Percentiles rank a stretch among this genome's conserved stretches.
Conservation (phyloP, 2,888 invertebrate species). For the Plemyria rubiginata region DNA sequence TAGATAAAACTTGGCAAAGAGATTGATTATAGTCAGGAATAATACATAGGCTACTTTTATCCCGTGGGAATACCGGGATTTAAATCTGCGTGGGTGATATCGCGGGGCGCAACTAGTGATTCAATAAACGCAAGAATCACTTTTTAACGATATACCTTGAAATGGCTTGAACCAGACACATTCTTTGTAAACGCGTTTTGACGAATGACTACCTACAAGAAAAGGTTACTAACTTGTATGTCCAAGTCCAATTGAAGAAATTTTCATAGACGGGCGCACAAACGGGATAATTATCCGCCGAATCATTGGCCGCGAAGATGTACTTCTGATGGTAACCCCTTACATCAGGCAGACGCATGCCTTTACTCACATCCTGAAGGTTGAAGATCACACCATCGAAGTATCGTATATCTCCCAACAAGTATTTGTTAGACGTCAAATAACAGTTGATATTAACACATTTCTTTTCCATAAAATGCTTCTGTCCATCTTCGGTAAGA, state of each 20-base stretch:
- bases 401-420: slow-evolving; percentile 59
- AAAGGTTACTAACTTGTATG: slow-evolving; percentile 60
- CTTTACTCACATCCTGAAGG: slow-evolving; percentile 54
- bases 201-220: no score
- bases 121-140: no score
- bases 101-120: no score
- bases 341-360: slow-evolving; percentile 47
- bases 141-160: no score
- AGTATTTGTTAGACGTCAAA: slow-evolving; percentile 60
- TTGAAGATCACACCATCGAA: slow-evolving; percentile 72
- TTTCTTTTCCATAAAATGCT: slow-evolving; percentile 50
- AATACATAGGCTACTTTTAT: no score
- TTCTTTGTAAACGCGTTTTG: no score
- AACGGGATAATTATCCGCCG: slow-evolving; percentile 67
- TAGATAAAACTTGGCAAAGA: no score
- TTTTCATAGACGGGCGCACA: slow-evolving; percentile 61
- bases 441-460: slow-evolving; percentile 66
- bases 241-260: slow-evolving; percentile 79
- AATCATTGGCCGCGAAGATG: slow-evolving; percentile 69
- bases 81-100: no score
- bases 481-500: slow-evolving; percentile 55
- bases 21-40: no score
- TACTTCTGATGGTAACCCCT: slow-evolving; percentile 66
- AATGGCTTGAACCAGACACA: no score
- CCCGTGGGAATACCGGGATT: no score